Conservation (phyloP, 2,888 invertebrate genomes). For the Hymenopus coronatus region DNA sequence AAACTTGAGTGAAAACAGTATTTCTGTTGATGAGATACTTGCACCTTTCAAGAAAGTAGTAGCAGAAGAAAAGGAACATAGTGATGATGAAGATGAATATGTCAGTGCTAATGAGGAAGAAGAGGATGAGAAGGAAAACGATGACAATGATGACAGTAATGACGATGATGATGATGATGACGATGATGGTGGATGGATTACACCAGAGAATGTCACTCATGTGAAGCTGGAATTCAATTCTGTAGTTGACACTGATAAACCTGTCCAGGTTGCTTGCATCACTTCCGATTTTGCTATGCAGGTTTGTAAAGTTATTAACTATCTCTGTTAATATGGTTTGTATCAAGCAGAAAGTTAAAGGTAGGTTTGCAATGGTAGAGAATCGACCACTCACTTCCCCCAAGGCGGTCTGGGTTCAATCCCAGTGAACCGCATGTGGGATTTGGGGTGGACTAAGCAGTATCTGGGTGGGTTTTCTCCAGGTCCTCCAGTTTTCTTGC, state of each 20-base stretch:
- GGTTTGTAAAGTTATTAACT: conserved; percentile 42
- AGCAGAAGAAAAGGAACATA: conserved; percentile 35
- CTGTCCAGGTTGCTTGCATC: conserved; percentile 83
- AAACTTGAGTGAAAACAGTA: conserved; percentile 38
- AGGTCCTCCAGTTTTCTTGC: too few species aligned
- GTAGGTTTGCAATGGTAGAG: too few species aligned
- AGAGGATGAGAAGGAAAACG: conserved; percentile 36
- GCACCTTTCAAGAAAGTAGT: conserved; percentile 37
- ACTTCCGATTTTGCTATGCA: conserved; percentile 98
- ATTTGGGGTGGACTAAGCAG: too few species aligned
- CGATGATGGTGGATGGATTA: conserved; percentile 74
- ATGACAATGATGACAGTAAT: too few species aligned
- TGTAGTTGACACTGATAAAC: conserved; percentile 60
- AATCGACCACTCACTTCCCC: too few species aligned
- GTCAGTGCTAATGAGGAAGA: conserved; percentile 37
- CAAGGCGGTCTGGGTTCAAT: too few species aligned
- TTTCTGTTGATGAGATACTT: conserved; percentile 44
- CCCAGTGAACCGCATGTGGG: too few species aligned
- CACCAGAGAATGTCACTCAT: conserved; percentile 74
- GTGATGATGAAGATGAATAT: conserved; percentile 38
- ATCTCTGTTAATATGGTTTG: too few species aligned
- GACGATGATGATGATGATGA: conserved; percentile 35
- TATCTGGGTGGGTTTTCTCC: too few species aligned
- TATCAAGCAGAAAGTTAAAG: too few species aligned
- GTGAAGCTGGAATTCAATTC: conserved; percentile 70